These are phyloP conservation scores for Proales similis DNA, from an alignment of 1,140 invertebrate genomes.

Conservation along the genomic window DNA sequence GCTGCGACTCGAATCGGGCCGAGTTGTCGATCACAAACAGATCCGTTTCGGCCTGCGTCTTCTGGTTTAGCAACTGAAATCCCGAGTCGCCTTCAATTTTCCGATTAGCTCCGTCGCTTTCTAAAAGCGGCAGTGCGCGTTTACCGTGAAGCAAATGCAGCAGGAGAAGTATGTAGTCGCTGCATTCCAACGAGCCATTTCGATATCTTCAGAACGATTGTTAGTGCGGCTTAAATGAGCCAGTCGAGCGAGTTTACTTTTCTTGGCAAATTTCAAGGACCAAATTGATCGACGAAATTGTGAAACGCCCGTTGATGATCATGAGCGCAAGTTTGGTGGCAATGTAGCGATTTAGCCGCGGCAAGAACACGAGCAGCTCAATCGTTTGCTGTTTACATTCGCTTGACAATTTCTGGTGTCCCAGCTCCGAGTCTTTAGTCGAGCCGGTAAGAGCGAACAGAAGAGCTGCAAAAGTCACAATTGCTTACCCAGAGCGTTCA, in stretches of 20 bases:
- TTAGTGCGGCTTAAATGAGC: not conserved
- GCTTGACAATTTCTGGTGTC: conserved; percentile 5
- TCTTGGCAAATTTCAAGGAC: not conserved
- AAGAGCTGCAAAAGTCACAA: conserved; percentile 13
- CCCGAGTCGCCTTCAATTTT: too few relatives aligned
- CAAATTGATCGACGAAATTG: not conserved
- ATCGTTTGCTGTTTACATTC: conserved; percentile 1
- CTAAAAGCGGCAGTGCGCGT: not conserved
- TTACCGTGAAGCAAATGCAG: conserved; percentile 18
- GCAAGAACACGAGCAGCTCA: conserved; percentile 8
- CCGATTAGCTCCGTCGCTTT: not conserved
- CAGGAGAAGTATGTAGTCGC: conserved; percentile 25
- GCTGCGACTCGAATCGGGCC: not conserved
- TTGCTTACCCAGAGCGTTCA: conserved; percentile 9
- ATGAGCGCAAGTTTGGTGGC: conserved; percentile 23
- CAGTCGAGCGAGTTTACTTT: not conserved
- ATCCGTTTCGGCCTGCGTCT: too few relatives aligned
- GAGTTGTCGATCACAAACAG: conserved; percentile 9
- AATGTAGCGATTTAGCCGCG: conserved; percentile 10
- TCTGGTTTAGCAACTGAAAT: too few relatives aligned
- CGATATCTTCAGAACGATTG: conserved; percentile 1
- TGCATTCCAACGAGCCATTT: conserved; percentile 2
- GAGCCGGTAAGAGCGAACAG: too few relatives aligned
- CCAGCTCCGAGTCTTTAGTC: too few relatives aligned
- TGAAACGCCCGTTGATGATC: conserved; percentile 10